Percentiles rank a stretch among this genome's conserved stretches.
phyloP scores from a whole-genome alignment of 2,888 invertebrate species.

The Camptogramma bilineatum region DNA sequence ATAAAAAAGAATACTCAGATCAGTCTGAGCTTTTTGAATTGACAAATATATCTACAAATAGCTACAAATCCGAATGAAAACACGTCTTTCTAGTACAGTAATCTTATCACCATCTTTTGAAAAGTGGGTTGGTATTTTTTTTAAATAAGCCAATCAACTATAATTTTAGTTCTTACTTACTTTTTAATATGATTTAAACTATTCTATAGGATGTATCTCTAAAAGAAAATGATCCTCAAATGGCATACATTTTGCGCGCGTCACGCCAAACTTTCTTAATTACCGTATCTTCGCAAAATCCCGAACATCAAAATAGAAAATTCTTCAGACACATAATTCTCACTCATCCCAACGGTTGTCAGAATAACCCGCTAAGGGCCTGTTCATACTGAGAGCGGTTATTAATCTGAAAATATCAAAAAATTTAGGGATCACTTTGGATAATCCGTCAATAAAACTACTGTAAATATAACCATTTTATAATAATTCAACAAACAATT shows the following conservation, averaged over 20 bases:
- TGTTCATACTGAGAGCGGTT: conserved; percentile 10
- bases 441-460: no score
- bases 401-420: neutral
- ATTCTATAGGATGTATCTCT: neutral
- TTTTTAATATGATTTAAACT: no score
- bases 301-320: conserved; percentile 41
- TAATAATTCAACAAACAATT: no score
- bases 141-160: no score
- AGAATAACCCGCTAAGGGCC: conserved; percentile 57
- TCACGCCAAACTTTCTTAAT: conserved; percentile 35
- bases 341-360: conserved; percentile 64
- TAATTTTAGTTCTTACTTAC: no score
- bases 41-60: no score
- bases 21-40: neutral
- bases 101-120: no score
- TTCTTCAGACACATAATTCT: conserved; percentile 62
- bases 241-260: conserved; percentile 27
- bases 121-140: no score
- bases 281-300: conserved; percentile 35
- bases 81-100: no score
- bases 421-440: no score
- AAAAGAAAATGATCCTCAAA: conserved; percentile 3
- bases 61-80: no score
- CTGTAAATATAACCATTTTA: no score
- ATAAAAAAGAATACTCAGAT: neutral